Evolutionary conservation across 2,888 invertebrate species (phyloP).

Genomic region (Drosophila kokeensis): DNA sequence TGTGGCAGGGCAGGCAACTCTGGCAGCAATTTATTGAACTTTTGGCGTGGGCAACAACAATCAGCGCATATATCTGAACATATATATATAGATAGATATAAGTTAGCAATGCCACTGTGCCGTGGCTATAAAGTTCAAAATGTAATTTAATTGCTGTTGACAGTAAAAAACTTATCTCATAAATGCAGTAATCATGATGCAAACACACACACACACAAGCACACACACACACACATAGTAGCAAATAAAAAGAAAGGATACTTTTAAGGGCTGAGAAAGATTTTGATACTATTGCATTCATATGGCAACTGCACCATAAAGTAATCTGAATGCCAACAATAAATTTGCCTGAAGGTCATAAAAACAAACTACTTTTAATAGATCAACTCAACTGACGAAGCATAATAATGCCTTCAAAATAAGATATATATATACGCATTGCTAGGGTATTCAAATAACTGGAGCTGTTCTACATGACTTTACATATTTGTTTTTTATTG

Average conservation of each 20-base stretch:
- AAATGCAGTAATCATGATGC: constrained; percentile 64
- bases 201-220: constrained; percentile 17
- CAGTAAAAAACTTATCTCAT: constrained; percentile 70
- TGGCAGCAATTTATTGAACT: constrained; percentile 69
- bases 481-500: constrained; percentile 7
- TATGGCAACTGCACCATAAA: constrained; percentile 2
- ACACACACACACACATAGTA: not conserved
- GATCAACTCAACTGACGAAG: not conserved
- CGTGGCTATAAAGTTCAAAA: constrained; percentile 69
- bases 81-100: not conserved
- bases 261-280: not conserved
- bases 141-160: constrained; percentile 74
- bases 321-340: not conserved
- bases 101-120: constrained; percentile 12
- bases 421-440: not conserved
- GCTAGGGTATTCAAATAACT: not conserved
- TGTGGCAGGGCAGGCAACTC: constrained; percentile 25
- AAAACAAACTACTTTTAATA: not conserved
- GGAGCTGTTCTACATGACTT: not conserved
- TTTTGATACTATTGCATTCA: not conserved
- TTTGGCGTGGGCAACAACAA: constrained; percentile 45
- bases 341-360: not conserved
- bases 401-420: not conserved
- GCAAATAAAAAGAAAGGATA: not conserved
- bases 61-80: constrained; percentile 1